Conservation (phyloP, 2,113 vertebrate genomes). For the Felis chaus region DNA sequence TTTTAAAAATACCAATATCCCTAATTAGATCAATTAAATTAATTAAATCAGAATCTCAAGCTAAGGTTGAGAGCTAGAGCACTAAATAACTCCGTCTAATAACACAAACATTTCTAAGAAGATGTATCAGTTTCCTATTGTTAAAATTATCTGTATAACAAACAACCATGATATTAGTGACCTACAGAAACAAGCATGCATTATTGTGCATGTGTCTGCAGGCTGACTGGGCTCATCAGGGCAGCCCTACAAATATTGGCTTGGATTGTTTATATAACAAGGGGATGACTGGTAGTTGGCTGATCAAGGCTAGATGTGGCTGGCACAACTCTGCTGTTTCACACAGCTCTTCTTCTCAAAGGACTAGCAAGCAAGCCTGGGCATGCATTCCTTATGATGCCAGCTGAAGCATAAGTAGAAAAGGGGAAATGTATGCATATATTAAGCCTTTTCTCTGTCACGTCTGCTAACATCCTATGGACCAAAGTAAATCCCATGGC, state of each 20-base stretch:
- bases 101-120: not conserved
- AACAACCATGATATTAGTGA: not conserved
- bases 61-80: not conserved
- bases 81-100: not conserved
- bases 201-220: not conserved
- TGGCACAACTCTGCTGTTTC: not conserved
- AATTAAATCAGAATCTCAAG: not conserved
- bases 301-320: not conserved
- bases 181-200: not conserved
- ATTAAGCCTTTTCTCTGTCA: not conserved
- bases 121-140: not conserved
- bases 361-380: not conserved
- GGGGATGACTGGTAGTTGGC: not conserved
- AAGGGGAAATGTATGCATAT: not conserved
- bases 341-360: not conserved
- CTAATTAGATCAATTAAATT: not conserved
- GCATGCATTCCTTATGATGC: not conserved
- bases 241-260: not conserved
- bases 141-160: not conserved
- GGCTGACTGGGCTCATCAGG: not conserved
- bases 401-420: not conserved
- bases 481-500: not conserved
- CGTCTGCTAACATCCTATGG: not conserved
- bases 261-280: not conserved
- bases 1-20: not conserved